Percentiles rank a stretch among this genome's conserved stretches.
These are phyloP conservation scores for Leptoteleia sp. DNA, from an alignment of 1,140 invertebrate species.

Conservation along the genomic window DNA sequence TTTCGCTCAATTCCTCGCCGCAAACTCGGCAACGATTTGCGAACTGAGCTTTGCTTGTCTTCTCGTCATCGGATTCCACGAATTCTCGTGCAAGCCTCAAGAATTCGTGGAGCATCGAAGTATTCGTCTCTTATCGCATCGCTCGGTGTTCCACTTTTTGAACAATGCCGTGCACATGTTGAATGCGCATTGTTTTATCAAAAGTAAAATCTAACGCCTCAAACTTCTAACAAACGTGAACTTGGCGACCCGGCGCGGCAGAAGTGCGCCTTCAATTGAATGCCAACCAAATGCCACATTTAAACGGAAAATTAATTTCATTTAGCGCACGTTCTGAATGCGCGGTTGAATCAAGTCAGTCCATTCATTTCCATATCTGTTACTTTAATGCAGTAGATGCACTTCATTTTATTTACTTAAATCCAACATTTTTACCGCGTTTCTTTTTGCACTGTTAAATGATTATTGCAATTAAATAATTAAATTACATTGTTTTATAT, in stretches of 20 bases:
- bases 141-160: conserved; percentile 54
- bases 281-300: conserved; percentile 39
- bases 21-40: conserved; percentile 28
- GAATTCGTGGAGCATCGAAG: conserved; percentile 58
- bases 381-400: too few species aligned
- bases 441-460: too few species aligned
- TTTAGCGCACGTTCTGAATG: too few species aligned
- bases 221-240: conserved; percentile 29
- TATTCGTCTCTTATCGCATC: conserved; percentile 57
- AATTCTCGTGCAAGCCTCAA: conserved; percentile 61
- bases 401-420: too few species aligned
- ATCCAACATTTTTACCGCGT: too few species aligned
- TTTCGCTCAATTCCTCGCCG: conserved; percentile 1
- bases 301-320: conserved; percentile 2
- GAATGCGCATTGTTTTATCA: conserved; percentile 65
- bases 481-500: too few species aligned
- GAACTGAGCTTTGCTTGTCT: conserved; percentile 49
- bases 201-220: conserved; percentile 52
- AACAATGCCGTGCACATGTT: conserved; percentile 54
- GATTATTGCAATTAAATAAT: too few species aligned
- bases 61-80: conserved; percentile 60
- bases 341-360: too few species aligned
- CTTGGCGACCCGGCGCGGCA: conserved; percentile 15
- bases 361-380: too few species aligned
- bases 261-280: conserved; percentile 18